phyloP scores from a whole-genome alignment of 2,888 invertebrate genomes.

The Clunio marinus region DNA sequence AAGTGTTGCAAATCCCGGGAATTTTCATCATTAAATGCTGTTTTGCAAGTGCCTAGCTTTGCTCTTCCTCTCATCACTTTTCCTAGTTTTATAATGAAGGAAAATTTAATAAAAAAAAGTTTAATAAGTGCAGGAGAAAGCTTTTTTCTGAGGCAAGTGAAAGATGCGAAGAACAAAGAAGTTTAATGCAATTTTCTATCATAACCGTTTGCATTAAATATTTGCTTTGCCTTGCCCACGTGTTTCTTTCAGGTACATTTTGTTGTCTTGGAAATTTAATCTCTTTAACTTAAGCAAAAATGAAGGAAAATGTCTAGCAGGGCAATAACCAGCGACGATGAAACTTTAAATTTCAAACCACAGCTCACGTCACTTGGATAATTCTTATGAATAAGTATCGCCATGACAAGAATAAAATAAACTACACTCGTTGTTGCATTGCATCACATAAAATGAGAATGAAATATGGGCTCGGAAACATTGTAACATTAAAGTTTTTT shows the following conservation, averaged over 20 bases:
- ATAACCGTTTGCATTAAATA: no score
- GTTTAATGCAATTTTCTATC: conserved; percentile 13
- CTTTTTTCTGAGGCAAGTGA: not conserved
- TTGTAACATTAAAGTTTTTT: conserved; percentile 19
- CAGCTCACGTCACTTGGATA: no score
- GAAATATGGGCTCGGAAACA: conserved; percentile 27
- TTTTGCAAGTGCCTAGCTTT: not conserved
- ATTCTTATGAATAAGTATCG: no score
- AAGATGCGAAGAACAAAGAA: not conserved
- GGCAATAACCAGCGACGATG: no score
- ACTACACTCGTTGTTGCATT: conserved; percentile 22
- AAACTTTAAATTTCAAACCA: no score
- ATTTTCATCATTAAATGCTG: conserved; percentile 4
- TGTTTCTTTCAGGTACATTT: not conserved
- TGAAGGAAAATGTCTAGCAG: no score
- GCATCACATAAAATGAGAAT: conserved; percentile 28
- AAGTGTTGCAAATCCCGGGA: conserved; percentile 5
- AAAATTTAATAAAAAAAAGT: not conserved
- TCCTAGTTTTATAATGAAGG: no score
- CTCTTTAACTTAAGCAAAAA: no score
- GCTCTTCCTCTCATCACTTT: not conserved
- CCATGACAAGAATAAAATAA: not conserved
- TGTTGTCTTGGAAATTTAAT: no score
- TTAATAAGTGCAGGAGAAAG: not conserved
- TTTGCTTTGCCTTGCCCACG: not conserved